These are phyloP conservation scores for Cantharis flavilabris DNA, from an alignment of 2,888 invertebrate species.

Conservation along the genomic window DNA sequence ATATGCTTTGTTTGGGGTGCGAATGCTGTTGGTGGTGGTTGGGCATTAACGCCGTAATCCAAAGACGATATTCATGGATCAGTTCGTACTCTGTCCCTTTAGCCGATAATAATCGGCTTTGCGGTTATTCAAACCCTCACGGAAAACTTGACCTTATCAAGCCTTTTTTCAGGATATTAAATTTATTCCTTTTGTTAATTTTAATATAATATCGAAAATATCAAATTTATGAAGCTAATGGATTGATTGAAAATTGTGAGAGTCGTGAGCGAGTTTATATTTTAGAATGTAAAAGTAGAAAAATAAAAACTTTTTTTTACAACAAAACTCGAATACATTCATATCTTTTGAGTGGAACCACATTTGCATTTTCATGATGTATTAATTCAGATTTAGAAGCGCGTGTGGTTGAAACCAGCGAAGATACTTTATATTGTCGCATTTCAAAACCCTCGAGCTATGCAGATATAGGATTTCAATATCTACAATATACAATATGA, in stretches of 20 bases:
- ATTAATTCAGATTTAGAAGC: slow-evolving; percentile 21
- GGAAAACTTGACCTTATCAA: slow-evolving; percentile 7
- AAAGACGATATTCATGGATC: slow-evolving; percentile 23
- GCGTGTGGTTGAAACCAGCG: slow-evolving; percentile 28
- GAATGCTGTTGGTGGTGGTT: neutral
- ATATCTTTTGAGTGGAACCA: slow-evolving; percentile 9
- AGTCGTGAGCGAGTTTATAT: neutral
- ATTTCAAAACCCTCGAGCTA: slow-evolving; percentile 46
- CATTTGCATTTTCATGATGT: slow-evolving; percentile 26
- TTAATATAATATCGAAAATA: neutral
- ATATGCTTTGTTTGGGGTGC: neutral
- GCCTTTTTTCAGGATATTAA: neutral
- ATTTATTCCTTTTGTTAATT: neutral
- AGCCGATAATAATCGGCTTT: slow-evolving; percentile 32
- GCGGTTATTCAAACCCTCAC: slow-evolving; percentile 26
- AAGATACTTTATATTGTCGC: slow-evolving; percentile 42
- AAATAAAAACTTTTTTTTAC: neutral
- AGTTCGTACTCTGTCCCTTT: slow-evolving; percentile 24
- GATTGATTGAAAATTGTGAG: neutral
- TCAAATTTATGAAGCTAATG: neutral
- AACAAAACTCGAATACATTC: neutral
- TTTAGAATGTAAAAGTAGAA: neutral
- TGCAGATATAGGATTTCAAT: slow-evolving; percentile 48
- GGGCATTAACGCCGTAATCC: slow-evolving; percentile 16
- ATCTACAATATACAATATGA: slow-evolving; percentile 15